Evolutionary conservation across 2,888 invertebrate genomes (phyloP).

Genomic region (Aethes cnicana): DNA sequence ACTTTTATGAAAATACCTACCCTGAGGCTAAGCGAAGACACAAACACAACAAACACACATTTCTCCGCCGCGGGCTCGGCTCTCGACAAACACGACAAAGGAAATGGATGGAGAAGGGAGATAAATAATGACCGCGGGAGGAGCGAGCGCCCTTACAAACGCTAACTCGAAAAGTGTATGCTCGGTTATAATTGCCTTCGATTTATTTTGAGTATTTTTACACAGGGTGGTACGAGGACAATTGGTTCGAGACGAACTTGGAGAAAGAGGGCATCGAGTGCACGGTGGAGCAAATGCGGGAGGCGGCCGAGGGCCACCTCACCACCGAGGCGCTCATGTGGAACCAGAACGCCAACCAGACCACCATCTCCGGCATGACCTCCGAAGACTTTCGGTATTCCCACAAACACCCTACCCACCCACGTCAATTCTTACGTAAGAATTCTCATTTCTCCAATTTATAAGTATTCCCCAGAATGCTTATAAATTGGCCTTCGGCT

Average conservation of each 20-base stretch:
- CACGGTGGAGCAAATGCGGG: constrained; percentile 95
- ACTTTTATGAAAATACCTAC: constrained; percentile 51
- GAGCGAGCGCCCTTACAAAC: constrained; percentile 18
- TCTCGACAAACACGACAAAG: constrained; percentile 63
- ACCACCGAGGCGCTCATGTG: constrained; percentile 99
- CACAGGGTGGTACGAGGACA: constrained; percentile 98
- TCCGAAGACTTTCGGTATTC: constrained; percentile 91
- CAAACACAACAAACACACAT: constrained; percentile 60
- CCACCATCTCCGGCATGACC: constrained; percentile 97
- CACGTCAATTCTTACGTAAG: constrained; percentile 28
- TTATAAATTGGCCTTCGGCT: constrained; percentile 19
- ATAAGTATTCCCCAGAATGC: constrained; percentile 28
- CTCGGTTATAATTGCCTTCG: constrained; percentile 1
- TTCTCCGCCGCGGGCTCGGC: constrained; percentile 51
- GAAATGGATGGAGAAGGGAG: constrained; percentile 59
- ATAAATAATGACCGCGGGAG: constrained; percentile 54
- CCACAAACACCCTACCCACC: not conserved
- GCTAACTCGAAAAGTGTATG: constrained; percentile 9
- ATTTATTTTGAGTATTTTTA: constrained; percentile 4
- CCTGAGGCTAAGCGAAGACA: constrained; percentile 42
- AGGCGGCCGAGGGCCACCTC: constrained; percentile 97
- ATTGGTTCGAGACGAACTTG: constrained; percentile 97
- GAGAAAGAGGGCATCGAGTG: constrained; percentile 95
- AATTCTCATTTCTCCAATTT: constrained; percentile 20
- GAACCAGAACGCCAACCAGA: constrained; percentile 95